Evolutionary conservation across 2,113 vertebrate genomes (phyloP).

Genomic region (Malurus alboscapulatus): DNA sequence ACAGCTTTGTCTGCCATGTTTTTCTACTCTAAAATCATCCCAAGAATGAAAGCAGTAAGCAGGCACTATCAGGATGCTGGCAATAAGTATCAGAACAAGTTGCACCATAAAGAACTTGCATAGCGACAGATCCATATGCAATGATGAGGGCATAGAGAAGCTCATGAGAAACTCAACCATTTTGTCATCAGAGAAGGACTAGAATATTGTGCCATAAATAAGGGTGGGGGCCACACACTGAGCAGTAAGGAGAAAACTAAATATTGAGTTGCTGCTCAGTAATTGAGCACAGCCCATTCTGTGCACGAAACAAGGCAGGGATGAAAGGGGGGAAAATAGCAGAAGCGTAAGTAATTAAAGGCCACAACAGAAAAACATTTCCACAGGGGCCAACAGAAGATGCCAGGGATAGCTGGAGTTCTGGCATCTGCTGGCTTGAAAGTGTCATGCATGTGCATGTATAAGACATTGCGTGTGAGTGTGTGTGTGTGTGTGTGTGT

Average conservation of each 20-base stretch:
- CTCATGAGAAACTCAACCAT: neutral
- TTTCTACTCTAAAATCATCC: neutral
- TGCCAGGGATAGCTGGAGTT: neutral
- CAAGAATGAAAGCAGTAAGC: neutral
- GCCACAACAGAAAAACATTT: neutral
- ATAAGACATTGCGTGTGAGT: neutral
- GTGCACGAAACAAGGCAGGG: neutral
- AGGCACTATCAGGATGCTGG: neutral
- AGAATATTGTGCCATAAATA: neutral
- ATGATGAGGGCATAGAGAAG: neutral
- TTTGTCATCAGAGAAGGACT: neutral
- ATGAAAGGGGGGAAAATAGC: neutral
- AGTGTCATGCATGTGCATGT: neutral
- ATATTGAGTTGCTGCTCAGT: neutral
- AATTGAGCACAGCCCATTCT: constrained; percentile 1
- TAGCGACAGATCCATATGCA: neutral
- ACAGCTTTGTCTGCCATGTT: neutral
- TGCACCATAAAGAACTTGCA: neutral
- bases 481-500: too few relatives aligned
- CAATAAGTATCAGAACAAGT: neutral
- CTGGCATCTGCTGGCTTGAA: neutral
- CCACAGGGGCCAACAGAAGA: neutral
- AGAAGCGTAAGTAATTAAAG: neutral
- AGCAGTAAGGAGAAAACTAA: constrained; percentile 4
- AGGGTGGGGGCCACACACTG: neutral